Conservation (phyloP, 2,888 invertebrate species). For the Tenthredo mesomela region DNA sequence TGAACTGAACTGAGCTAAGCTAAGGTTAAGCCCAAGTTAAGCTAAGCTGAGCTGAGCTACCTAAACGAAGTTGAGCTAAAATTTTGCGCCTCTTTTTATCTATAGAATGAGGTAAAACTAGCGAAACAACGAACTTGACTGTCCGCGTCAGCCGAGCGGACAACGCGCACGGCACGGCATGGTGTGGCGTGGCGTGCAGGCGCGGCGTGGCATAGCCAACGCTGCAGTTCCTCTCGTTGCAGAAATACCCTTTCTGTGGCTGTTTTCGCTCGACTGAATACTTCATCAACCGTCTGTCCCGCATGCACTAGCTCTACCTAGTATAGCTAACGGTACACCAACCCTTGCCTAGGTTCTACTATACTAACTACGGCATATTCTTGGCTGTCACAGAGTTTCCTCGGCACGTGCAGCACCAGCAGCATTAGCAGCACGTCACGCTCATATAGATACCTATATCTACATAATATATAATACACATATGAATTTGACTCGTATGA, state of each 20-base stretch:
- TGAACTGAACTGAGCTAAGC: neutral
- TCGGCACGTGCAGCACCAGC: neutral
- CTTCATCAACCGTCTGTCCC: slow-evolving; percentile 39
- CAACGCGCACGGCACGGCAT: neutral
- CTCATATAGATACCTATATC: too few relatives aligned
- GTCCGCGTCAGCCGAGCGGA: neutral
- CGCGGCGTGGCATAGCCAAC: neutral
- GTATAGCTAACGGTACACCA: neutral
- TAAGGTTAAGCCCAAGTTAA: neutral
- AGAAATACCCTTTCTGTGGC: slow-evolving; percentile 44
- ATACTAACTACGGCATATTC: neutral
- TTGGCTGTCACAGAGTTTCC: neutral
- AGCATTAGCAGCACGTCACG: neutral
- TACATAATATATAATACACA: too few relatives aligned
- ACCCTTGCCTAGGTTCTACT: too few relatives aligned
- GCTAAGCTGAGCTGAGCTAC: neutral
- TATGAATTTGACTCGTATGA: too few relatives aligned
- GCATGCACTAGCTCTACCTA: neutral
- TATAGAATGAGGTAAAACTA: neutral
- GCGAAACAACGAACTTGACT: slow-evolving; percentile 30
- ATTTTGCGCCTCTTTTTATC: neutral
- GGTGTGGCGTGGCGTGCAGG: too few relatives aligned
- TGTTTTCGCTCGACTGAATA: slow-evolving; percentile 38
- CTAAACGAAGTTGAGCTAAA: neutral
- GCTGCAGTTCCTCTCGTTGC: neutral